A percentile compares a stretch with the other conserved stretches of the same genome.
Conservation (phyloP, 1,140 invertebrate species). For the Triops cancriformis region DNA sequence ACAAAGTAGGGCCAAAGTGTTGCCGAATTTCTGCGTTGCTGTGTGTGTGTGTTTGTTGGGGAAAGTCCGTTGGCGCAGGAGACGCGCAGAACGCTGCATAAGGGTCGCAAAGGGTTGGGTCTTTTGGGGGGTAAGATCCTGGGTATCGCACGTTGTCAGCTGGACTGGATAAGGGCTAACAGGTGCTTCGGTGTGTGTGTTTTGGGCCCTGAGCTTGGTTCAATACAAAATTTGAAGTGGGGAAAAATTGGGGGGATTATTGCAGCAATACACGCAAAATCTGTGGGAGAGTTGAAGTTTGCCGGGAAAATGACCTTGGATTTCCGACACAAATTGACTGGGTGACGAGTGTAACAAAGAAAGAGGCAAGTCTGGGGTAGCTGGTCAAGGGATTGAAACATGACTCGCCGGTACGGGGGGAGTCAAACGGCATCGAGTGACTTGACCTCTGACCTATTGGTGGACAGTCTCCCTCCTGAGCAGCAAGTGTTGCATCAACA, state of each 20-base stretch:
- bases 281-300: neutral
- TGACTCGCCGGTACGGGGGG: neutral
- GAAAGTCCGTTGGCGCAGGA: neutral
- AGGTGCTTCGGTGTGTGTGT: constrained; percentile 2
- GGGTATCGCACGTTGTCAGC: neutral
- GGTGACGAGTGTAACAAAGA: neutral
- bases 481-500: neutral
- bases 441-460: neutral
- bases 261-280: too few species aligned
- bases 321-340: neutral
- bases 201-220: neutral
- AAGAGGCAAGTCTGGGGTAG: neutral
- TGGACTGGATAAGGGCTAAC: constrained; percentile 9
- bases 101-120: constrained; percentile 7
- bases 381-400: neutral
- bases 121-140: neutral
- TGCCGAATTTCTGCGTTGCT: too few species aligned
- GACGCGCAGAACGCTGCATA: constrained; percentile 10
- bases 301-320: neutral
- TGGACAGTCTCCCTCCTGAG: neutral
- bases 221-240: neutral
- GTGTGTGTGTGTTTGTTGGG: neutral
- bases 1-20: too few species aligned
- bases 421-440: neutral
- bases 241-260: neutral